Conservation (phyloP, 2,113 vertebrate species). For the Empidonax alnorum region DNA sequence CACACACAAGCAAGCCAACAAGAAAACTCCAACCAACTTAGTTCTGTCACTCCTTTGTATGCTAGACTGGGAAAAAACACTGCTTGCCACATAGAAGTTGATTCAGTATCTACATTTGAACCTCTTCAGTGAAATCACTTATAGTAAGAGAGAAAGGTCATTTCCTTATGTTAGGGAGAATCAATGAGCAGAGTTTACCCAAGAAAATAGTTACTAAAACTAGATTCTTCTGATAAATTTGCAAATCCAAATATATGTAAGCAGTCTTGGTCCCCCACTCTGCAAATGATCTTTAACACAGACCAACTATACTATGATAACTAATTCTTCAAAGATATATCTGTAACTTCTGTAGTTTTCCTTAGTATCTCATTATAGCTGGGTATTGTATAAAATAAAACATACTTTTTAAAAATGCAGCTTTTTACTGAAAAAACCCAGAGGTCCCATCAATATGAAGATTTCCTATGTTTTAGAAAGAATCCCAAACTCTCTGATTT, state of each 20-base stretch:
- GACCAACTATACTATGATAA: neutral
- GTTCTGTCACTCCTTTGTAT: neutral
- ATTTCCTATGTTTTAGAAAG: neutral
- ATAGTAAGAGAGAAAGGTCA: neutral
- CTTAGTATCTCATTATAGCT: neutral
- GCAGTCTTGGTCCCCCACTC: neutral
- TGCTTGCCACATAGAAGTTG: neutral
- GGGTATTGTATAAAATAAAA: neutral
- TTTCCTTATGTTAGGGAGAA: neutral
- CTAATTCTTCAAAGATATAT: neutral
- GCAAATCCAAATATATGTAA: neutral
- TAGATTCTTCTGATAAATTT: neutral
- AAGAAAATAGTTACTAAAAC: neutral
- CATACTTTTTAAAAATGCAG: neutral
- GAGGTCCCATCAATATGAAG: neutral
- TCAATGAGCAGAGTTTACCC: neutral
- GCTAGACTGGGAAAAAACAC: neutral
- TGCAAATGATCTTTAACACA: neutral
- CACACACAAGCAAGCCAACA: neutral
- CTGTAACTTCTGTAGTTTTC: neutral
- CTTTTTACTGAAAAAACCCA: neutral
- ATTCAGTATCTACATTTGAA: neutral
- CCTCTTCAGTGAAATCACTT: neutral
- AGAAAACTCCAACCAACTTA: neutral
- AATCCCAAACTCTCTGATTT: slow-evolving; percentile 6